Conservation (phyloP, 2,888 invertebrate genomes). For the Scaptomyza parva region DNA sequence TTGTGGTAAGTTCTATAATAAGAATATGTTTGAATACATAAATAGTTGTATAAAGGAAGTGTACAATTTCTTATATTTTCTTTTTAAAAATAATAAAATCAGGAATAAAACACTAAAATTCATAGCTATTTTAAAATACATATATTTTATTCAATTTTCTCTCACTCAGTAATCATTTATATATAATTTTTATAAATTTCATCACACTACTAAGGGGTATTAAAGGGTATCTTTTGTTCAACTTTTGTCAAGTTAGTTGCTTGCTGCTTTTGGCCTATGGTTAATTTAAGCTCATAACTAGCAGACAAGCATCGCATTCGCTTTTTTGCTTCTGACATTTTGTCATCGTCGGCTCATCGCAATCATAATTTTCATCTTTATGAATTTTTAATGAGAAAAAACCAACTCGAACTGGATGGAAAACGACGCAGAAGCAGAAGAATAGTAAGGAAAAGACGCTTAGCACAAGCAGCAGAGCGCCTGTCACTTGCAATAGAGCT, state of each 20-base stretch:
- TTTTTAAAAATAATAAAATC: too few species aligned
- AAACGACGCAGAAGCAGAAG: slow-evolving; percentile 4
- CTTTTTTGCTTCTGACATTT: slow-evolving; percentile 70
- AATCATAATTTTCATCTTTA: slow-evolving; percentile 81
- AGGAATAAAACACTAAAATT: too few species aligned
- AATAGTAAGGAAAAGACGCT: slow-evolving; percentile 25
- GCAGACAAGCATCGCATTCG: slow-evolving; percentile 7
- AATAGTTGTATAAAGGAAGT: too few species aligned
- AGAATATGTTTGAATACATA: not conserved
- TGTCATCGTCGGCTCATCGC: slow-evolving; percentile 74
- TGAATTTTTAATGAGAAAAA: slow-evolving; percentile 80
- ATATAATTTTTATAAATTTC: too few species aligned
- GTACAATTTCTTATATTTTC: too few species aligned
- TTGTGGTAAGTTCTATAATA: not conserved
- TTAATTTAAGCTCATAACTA: slow-evolving; percentile 22
- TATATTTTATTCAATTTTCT: too few species aligned
- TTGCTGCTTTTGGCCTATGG: slow-evolving; percentile 5
- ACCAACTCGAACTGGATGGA: slow-evolving; percentile 45
- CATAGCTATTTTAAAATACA: too few species aligned
- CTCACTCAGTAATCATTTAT: too few species aligned
- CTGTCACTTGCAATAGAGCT: slow-evolving; percentile 74
- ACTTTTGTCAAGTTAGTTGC: not conserved
- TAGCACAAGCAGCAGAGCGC: slow-evolving; percentile 35
- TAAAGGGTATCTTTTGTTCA: not conserved
- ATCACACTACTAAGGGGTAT: slow-evolving; percentile 25